Conservation (phyloP, 2,113 vertebrate species). For the Clinocottus analis region DNA sequence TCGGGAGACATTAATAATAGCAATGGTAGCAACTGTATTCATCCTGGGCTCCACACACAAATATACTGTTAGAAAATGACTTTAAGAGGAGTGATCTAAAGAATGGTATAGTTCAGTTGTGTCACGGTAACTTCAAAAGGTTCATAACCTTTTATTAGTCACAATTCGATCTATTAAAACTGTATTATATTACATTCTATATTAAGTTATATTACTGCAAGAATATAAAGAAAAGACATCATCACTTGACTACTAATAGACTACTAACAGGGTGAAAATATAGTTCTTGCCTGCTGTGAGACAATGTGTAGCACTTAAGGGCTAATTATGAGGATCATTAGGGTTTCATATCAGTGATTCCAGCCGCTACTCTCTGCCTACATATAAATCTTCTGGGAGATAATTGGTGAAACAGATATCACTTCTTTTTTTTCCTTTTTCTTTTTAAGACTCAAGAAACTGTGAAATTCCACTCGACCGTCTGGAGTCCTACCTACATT, state of each 20-base stretch:
- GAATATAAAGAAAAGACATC: neutral
- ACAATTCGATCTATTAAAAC: neutral
- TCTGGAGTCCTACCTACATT: slow-evolving; percentile 25
- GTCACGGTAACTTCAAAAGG: neutral
- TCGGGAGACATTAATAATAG: neutral
- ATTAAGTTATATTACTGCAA: neutral
- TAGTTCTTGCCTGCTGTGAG: neutral
- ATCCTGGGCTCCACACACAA: neutral
- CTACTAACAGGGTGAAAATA: slow-evolving; percentile 24
- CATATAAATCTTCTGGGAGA: slow-evolving; percentile 48
- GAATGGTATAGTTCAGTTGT: neutral
- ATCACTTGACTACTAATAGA: slow-evolving; percentile 4
- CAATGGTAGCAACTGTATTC: neutral
- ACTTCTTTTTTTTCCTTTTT: slow-evolving; percentile 4
- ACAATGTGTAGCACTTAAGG: slow-evolving; percentile 33
- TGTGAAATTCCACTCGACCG: slow-evolving; percentile 36
- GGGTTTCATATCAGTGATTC: slow-evolving; percentile 45
- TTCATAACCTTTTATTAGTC: neutral
- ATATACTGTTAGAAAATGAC: neutral
- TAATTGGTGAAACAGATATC: slow-evolving; percentile 29
- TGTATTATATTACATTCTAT: neutral
- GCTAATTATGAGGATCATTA: slow-evolving; percentile 59
- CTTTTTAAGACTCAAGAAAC: slow-evolving; percentile 22
- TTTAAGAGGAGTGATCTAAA: neutral
- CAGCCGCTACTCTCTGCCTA: slow-evolving; percentile 61